Conservation (phyloP, 2,888 invertebrate genomes). For the Deilephila porcellus region DNA sequence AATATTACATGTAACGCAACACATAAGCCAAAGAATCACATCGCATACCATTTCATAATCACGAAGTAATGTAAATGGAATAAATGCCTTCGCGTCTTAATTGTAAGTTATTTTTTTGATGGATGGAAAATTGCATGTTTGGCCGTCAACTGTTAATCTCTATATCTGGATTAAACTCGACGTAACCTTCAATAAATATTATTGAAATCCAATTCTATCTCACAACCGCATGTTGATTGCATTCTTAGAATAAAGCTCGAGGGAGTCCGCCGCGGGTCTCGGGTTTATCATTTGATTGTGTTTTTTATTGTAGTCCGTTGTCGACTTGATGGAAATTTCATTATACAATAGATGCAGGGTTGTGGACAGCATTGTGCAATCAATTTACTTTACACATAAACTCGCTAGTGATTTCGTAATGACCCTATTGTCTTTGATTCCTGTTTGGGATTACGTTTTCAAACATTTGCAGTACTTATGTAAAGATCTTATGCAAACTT, state of each 20-base stretch:
- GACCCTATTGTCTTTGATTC: background rate
- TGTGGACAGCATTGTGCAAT: background rate
- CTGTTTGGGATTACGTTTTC: background rate
- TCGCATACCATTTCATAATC: constrained; percentile 11
- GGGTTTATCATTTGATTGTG: constrained; percentile 16
- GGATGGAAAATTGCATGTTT: constrained; percentile 38
- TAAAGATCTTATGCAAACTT: too few species aligned
- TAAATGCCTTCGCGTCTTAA: constrained; percentile 16
- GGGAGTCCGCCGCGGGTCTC: constrained; percentile 32
- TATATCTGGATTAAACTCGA: constrained; percentile 36
- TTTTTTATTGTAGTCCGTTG: constrained; percentile 12
- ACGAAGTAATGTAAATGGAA: constrained; percentile 2
- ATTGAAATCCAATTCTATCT: constrained; percentile 49
- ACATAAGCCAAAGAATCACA: background rate
- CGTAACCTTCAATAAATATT: constrained; percentile 40
- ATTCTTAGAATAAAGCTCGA: constrained; percentile 38
- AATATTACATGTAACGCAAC: background rate
- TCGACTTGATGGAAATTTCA: constrained; percentile 5
- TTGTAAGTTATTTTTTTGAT: constrained; percentile 24
- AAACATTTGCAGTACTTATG: too few species aligned
- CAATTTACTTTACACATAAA: background rate
- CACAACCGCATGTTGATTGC: constrained; percentile 46
- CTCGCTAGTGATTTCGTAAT: background rate
- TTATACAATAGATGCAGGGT: background rate
- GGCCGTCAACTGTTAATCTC: constrained; percentile 33